Conservation (phyloP, 2,113 vertebrate species). For the Clarias macrocephalus region DNA sequence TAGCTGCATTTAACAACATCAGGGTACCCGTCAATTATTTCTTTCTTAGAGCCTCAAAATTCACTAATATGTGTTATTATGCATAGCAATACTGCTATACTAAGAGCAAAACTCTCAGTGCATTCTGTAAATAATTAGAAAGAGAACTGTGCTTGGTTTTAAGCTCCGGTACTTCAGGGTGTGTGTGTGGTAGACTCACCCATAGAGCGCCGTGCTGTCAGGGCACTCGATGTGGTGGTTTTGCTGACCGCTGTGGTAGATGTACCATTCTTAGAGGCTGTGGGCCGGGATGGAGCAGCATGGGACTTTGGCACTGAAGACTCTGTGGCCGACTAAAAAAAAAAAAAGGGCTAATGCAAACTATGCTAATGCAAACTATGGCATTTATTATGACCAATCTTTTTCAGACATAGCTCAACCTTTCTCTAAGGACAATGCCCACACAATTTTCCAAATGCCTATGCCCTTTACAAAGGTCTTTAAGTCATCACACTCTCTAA, state of each 20-base stretch:
- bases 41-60: neutral
- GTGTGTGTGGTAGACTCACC: constrained; percentile 64
- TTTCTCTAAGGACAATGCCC: neutral
- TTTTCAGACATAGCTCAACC: neutral
- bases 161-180: neutral
- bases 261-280: constrained; percentile 68
- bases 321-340: constrained; percentile 58
- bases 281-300: constrained; percentile 48
- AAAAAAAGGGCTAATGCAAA: neutral
- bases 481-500: neutral
- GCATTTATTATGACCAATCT: neutral
- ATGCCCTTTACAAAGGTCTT: neutral
- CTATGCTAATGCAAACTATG: neutral
- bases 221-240: constrained; percentile 52
- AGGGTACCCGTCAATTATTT: neutral
- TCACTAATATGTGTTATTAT: neutral
- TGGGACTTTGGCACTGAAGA: constrained; percentile 72
- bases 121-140: neutral
- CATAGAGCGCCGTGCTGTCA: constrained; percentile 73
- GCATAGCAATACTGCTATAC: too few species aligned
- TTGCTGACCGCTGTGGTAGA: constrained; percentile 59
- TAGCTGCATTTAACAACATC: constrained; percentile 66
- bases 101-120: neutral
- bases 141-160: neutral
- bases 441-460: neutral